Percentiles rank a stretch among this genome's conserved stretches.
These are phyloP conservation scores for Drosophila pseudotalamancana DNA, from an alignment of 2,888 invertebrate species.

Conservation along the genomic window DNA sequence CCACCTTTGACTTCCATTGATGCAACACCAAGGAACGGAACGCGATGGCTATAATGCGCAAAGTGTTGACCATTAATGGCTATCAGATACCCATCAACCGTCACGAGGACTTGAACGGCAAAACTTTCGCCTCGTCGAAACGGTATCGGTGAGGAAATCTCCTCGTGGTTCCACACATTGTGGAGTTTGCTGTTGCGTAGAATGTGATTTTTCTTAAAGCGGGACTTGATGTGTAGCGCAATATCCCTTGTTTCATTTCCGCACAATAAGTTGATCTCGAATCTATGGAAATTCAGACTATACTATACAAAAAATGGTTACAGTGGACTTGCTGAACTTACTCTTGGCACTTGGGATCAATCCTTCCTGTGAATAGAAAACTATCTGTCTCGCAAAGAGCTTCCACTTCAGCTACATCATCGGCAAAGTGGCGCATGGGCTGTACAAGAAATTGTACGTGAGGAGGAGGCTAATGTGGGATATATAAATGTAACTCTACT, in stretches of 20 bases:
- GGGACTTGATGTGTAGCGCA: slow-evolving; percentile 83
- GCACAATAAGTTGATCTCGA: slow-evolving; percentile 17
- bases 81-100: slow-evolving; percentile 86
- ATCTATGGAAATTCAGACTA: not conserved
- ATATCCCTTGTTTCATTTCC: not conserved
- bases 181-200: slow-evolving; percentile 77
- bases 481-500: too few species aligned
- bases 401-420: slow-evolving; percentile 9
- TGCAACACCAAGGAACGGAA: slow-evolving; percentile 84
- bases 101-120: slow-evolving; percentile 86
- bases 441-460: not conserved
- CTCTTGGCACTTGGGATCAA: slow-evolving; percentile 20
- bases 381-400: slow-evolving; percentile 25
- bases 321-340: slow-evolving; percentile 3
- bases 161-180: slow-evolving; percentile 88
- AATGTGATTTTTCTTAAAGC: slow-evolving; percentile 7
- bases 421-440: not conserved
- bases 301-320: not conserved
- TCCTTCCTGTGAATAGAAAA: slow-evolving; percentile 28
- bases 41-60: slow-evolving; percentile 87
- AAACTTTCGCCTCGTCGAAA: slow-evolving; percentile 59
- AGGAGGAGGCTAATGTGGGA: slow-evolving; percentile 2
- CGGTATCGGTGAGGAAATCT: slow-evolving; percentile 83
- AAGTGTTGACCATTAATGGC: slow-evolving; percentile 90
- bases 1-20: slow-evolving; percentile 12